Evolutionary conservation across 2,113 vertebrate genomes (phyloP).

Genomic region (Anarhynchus alexandrinus): DNA sequence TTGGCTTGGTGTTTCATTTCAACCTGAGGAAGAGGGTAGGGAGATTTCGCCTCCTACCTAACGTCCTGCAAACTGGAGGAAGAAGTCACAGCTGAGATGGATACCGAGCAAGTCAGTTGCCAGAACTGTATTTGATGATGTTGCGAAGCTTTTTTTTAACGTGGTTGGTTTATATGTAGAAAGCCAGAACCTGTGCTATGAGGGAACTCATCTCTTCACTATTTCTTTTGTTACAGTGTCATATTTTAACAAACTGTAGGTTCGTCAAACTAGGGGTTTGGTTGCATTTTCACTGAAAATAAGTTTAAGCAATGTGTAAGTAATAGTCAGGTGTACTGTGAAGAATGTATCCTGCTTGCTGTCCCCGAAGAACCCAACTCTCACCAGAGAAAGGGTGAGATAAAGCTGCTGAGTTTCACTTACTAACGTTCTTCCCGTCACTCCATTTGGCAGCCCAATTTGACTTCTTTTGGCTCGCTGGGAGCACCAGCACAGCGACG

Average conservation of each 20-base stretch:
- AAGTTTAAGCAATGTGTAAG: slow-evolving; percentile 5
- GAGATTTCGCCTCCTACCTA: neutral
- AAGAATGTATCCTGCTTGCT: slow-evolving; percentile 11
- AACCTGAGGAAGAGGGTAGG: neutral
- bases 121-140: neutral
- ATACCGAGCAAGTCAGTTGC: neutral
- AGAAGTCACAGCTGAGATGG: neutral
- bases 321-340: slow-evolving; percentile 17
- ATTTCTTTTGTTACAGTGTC: neutral
- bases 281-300: neutral
- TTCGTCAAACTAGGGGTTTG: neutral
- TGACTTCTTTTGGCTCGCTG: neutral
- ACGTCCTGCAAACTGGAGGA: slow-evolving; percentile 2
- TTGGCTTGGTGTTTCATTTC: slow-evolving; percentile 14
- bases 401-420: neutral
- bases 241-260: neutral
- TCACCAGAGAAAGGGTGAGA: neutral
- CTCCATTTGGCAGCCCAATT: neutral
- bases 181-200: neutral
- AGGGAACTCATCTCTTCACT: neutral
- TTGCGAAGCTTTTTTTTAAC: neutral
- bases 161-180: neutral
- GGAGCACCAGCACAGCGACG: neutral
- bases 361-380: neutral
- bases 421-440: neutral